Evolutionary conservation across 2,797 vertebrate genomes (phyloP), one percentile per base, ranked within the genome.

Genomic region (Pelobates cultripes): DNA sequence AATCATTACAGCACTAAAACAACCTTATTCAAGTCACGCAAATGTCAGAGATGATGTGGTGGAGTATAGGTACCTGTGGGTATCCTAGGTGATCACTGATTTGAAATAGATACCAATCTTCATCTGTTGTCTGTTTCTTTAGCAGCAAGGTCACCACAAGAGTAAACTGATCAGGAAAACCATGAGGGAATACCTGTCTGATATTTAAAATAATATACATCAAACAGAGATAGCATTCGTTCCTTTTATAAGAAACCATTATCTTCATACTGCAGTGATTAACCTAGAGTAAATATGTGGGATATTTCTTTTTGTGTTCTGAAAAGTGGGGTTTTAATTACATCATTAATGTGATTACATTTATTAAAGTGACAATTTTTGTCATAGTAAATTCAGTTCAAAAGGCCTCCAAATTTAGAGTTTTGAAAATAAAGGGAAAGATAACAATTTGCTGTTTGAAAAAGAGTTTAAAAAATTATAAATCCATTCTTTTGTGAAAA

Each of bases 31-130:
- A 28, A 28, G 28, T 28, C 47, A 47, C 47, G 10, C 47, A 51
- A 28, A 6, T 51, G 47, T 1, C 47, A 51, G 2, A 82, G 8
- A 47, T 77, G 60, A 69, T 81, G 8, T 13, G 40, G 9, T 17
- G 55, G 43, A 53, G 57, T 0, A 10, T 12, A 45, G 9, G 4
- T 91, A 99, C 98, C 96, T 99, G 96, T 28, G 97, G 96, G 88
- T 97, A 97, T 77, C 97, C 98, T 13, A 92, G 91, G n/a, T 84
- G 89, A 83, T 99, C 96, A 0, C 95, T 95, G 89, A 99, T 94
- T 91, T 99, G 97, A 85, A 99, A 93, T 74, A 99, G 94, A 91
- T 97, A 95, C 93, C 96, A 89, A 73, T 95, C 96, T 84, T 95
- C 92, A 86, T 91, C 94, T 66, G 94, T 91, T 84, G 94, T 94